Conservation (phyloP, 2,113 vertebrate genomes). For the Calonectris borealis region DNA sequence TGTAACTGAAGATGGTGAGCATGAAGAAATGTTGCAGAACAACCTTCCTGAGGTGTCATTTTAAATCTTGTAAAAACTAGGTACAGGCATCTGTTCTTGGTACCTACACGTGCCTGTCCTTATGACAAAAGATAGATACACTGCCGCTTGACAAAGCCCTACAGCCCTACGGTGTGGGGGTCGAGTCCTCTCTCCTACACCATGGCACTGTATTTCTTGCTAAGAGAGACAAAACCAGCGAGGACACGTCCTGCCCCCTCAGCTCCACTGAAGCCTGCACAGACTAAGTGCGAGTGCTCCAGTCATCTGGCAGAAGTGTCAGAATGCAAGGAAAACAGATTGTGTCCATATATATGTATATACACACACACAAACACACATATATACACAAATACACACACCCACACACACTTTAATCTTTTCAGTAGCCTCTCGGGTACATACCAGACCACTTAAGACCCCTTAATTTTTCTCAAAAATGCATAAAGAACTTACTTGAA, state of each 20-base stretch:
- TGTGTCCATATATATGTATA: rapidly evolving
- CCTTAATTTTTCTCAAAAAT: background rate
- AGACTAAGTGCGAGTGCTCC: background rate
- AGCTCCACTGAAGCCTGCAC: background rate
- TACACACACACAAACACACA: rapidly evolving
- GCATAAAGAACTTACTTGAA: background rate
- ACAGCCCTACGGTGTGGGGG: rapidly evolving
- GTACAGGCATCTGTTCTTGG: rapidly evolving
- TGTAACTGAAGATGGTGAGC: background rate
- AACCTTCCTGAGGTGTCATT: too few relatives aligned
- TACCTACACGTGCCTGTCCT: rapidly evolving
- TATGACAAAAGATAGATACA: rapidly evolving
- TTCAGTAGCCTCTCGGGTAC: background rate
- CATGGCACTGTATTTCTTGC: rapidly evolving
- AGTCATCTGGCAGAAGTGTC: background rate
- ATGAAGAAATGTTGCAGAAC: background rate
- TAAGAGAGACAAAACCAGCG: background rate
- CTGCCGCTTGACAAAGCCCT: background rate
- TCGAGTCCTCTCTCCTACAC: background rate
- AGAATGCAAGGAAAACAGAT: background rate
- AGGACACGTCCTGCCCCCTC: background rate
- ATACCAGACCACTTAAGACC: rapidly evolving
- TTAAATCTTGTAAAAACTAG: background rate
- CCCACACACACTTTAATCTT: rapidly evolving
- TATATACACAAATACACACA: too few relatives aligned